Conservation (phyloP, 2,113 vertebrate species). For the Pseudorhombus dupliciocellatus region DNA sequence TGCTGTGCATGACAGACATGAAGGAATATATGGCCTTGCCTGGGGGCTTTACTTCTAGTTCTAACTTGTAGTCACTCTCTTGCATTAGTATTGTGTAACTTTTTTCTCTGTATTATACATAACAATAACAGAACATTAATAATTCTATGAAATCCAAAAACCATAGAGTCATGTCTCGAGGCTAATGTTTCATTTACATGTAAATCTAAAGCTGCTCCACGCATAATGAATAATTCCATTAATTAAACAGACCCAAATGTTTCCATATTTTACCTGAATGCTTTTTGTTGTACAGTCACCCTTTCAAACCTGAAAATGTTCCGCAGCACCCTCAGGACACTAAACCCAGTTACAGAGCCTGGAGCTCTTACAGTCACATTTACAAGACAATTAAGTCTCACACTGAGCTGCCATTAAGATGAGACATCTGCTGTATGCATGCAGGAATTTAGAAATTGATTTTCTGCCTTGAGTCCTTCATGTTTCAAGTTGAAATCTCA, state of each 20-base stretch:
- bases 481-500: not conserved
- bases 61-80: not conserved
- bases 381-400: not conserved
- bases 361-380: conserved; percentile 15
- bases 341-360: conserved; percentile 7
- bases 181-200: conserved; percentile 26
- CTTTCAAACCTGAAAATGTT: conserved; percentile 1
- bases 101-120: not conserved
- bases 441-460: not conserved
- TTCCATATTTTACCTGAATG: conserved; percentile 8
- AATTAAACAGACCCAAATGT: conserved; percentile 23
- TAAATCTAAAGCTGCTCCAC: conserved; percentile 33
- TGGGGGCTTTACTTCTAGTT: not conserved
- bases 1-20: not conserved
- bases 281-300: conserved; percentile 15
- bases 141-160: conserved; percentile 11
- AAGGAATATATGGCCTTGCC: not conserved
- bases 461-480: not conserved
- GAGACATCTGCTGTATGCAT: conserved; percentile 18
- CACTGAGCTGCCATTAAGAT: conserved; percentile 19
- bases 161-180: not conserved
- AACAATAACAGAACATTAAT: conserved; percentile 4
- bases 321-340: not conserved
- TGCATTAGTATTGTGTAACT: not conserved
- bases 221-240: conserved; percentile 32